Conservation (phyloP, 2,888 invertebrate genomes). For the Dastarcus helophoroides region DNA sequence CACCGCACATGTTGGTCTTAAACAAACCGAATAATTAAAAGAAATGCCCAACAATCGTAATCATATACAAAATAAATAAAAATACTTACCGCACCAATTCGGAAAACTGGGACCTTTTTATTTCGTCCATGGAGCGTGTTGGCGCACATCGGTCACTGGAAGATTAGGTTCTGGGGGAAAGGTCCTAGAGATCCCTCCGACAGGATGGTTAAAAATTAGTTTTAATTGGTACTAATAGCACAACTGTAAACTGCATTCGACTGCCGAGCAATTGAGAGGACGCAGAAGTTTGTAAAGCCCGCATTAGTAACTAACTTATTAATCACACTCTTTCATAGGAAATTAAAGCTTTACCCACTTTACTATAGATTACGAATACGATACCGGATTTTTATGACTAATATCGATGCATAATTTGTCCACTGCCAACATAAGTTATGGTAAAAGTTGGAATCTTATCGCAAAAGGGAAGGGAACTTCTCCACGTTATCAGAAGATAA, state of each 20-base stretch:
- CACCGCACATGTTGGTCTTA: constrained; percentile 5
- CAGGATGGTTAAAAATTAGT: constrained; percentile 37
- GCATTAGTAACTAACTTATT: too few species aligned
- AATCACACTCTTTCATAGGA: too few species aligned
- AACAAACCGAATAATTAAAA: constrained; percentile 5
- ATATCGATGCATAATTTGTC: too few species aligned
- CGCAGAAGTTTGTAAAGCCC: too few species aligned
- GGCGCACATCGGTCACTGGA: not conserved
- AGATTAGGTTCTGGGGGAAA: too few species aligned
- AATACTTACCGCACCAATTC: constrained; percentile 26
- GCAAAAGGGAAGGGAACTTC: too few species aligned
- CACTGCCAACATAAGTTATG: too few species aligned
- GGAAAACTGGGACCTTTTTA: constrained; percentile 25
- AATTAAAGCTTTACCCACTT: too few species aligned
- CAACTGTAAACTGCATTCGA: constrained; percentile 13
- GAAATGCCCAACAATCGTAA: constrained; percentile 1
- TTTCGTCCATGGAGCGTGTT: constrained; percentile 17
- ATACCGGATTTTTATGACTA: too few species aligned
- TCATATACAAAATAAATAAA: constrained; percentile 8
- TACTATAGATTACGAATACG: too few species aligned
- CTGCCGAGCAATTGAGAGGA: constrained; percentile 8
- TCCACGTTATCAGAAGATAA: too few species aligned
- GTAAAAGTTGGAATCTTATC: too few species aligned
- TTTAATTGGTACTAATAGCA: constrained; percentile 34
- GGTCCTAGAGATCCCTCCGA: constrained; percentile 9